phyloP scores from a whole-genome alignment of 1,140 invertebrate genomes.

The Polypedilum pembai region DNA sequence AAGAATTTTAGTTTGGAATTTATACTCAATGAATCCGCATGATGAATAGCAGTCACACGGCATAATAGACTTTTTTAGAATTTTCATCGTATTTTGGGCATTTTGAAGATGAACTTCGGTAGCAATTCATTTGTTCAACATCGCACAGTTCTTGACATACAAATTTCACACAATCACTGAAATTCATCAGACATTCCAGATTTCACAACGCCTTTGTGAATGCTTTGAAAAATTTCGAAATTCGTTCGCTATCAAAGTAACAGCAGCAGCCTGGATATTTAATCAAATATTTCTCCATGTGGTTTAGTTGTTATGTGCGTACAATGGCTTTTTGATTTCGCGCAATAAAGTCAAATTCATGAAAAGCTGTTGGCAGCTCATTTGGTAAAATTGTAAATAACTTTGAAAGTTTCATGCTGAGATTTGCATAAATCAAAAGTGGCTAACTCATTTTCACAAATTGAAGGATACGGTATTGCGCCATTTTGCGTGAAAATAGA shows the following conservation, averaged over 20 bases:
- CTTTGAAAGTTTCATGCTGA: neutral
- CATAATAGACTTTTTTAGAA: no score
- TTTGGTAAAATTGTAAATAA: neutral
- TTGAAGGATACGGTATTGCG: no score
- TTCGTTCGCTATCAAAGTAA: slow-evolving; percentile 50
- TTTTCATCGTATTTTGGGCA: neutral
- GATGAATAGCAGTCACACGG: neutral
- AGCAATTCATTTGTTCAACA: neutral
- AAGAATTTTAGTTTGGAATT: neutral
- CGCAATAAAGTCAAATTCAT: neutral
- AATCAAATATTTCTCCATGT: neutral
- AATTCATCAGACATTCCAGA: slow-evolving; percentile 62
- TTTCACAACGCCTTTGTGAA: slow-evolving; percentile 64
- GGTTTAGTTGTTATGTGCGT: neutral
- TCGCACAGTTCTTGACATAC: slow-evolving; percentile 49
- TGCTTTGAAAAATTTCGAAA: slow-evolving; percentile 51
- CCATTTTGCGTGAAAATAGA: no score
- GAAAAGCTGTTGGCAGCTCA: neutral
- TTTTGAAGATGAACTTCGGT: neutral
- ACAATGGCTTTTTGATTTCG: neutral
- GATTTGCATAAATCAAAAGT: neutral
- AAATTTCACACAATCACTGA: slow-evolving; percentile 55
- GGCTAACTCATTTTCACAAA: neutral
- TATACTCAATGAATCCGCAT: neutral
- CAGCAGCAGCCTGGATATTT: neutral